Base-by-base conservation (phyloP, 2,888 invertebrate species). In the Mesorhabditis belari region DNA sequence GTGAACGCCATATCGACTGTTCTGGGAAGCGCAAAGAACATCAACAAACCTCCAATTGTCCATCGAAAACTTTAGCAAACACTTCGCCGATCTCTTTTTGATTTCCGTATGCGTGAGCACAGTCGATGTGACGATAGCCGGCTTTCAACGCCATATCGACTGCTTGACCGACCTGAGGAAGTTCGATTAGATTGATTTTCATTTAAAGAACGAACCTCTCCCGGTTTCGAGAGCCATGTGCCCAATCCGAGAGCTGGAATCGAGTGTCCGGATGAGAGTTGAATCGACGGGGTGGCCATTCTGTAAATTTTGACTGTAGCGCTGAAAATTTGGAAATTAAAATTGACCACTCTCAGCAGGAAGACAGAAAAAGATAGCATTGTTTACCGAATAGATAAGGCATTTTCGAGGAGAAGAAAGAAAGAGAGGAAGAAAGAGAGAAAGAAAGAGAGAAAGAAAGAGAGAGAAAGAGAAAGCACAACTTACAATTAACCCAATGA, bases 121-220 rank as follows among this genome's bases (percentile, higher is more conserved):
- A 83, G 65, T 83, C 83, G 57, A 83, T 75, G 65, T 82, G 81
- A 5, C 82, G 76, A 62, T 83, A 83, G 19, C 83, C 83, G 53
- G 66, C 65, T 17, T 76, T 71, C 12, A 79, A 63, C 23, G 77
- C 79, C 19, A 50, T 53, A 24, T 74, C 70, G 17, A 78, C 69
- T 17, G 76, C 73, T 26, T 61, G 26, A 28, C 65, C 69, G 5
- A 75, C 67, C 50, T 74, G 12, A n/a, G n/a, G n/a, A n/a, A n/a
- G n/a, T n/a, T n/a, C 12, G n/a, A 35, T 35, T 35, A n/a, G 44
- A 17, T 17, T 35, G 12, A 35, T 1, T 35, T 17, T 35, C 1
- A 17, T 1, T 35, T 35, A 35, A 35, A 35, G 44, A n/a, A 1
- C 44, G 12, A 17, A 63, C 65, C 55, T 75, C 76, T 61, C 77